phyloP scores from a whole-genome alignment of 2,797 vertebrate genomes.

The Pseudochromis fuscus region DNA sequence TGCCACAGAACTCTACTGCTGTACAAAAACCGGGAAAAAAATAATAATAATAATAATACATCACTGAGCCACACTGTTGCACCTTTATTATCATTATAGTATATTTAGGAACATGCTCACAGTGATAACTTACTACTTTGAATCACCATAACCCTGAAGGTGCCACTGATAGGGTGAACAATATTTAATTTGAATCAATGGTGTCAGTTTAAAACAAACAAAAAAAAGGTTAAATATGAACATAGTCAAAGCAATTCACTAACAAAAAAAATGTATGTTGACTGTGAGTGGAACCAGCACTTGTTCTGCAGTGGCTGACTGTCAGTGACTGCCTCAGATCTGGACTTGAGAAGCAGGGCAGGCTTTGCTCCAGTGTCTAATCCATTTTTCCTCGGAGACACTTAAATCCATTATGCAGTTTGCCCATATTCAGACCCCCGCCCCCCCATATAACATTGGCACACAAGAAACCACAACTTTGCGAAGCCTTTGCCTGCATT shows the following conservation, averaged over 20 bases:
- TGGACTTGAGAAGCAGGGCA: constrained; percentile 43
- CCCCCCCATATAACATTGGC: constrained; percentile 40
- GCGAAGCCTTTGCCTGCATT: constrained; percentile 12
- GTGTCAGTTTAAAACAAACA: too few relatives aligned
- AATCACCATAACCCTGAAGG: constrained; percentile 1
- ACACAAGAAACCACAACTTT: constrained; percentile 46
- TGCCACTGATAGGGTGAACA: not conserved
- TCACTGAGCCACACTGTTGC: not conserved
- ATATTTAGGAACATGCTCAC: not conserved
- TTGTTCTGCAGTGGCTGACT: constrained; percentile 48
- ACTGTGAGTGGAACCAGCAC: constrained; percentile 16
- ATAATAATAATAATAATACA: too few relatives aligned
- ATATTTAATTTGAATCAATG: too few relatives aligned
- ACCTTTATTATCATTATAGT: not conserved
- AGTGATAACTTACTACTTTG: not conserved
- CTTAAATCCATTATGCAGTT: constrained; percentile 68
- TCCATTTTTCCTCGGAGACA: constrained; percentile 66
- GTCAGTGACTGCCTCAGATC: constrained; percentile 40
- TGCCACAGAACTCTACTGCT: not conserved
- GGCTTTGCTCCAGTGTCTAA: constrained; percentile 63
- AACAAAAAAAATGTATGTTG: constrained; percentile 10
- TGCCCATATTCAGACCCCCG: constrained; percentile 55
- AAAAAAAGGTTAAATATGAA: not conserved
- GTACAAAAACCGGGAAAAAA: not conserved
- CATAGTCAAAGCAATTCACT: not conserved